Evolutionary conservation across 2,888 invertebrate species (phyloP).

Genomic region (Pollenia labialis): DNA sequence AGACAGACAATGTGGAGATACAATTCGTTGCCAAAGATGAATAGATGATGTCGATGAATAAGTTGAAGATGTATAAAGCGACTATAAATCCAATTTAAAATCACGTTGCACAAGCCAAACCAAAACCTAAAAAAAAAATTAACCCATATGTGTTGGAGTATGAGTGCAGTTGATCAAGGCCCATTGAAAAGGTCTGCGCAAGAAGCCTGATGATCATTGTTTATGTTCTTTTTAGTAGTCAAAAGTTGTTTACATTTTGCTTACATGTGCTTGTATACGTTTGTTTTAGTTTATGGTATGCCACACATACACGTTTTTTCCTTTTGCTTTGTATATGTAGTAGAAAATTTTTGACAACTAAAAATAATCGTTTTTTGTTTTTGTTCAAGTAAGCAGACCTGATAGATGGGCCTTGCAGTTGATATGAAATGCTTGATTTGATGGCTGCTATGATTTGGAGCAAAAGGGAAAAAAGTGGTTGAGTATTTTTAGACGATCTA

Average conservation of each 20-base stretch:
- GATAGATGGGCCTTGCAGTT: no score
- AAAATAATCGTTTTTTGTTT: no score
- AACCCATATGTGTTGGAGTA: background rate
- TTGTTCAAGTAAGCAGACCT: no score
- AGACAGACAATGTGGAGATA: conserved; percentile 2
- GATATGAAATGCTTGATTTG: conserved; percentile 6
- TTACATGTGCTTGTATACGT: no score
- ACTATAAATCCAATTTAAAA: conserved; percentile 62
- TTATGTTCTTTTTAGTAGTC: no score
- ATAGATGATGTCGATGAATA: conserved; percentile 41
- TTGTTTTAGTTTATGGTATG: no score
- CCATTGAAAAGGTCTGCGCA: no score
- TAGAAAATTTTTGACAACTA: no score
- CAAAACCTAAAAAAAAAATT: conserved; percentile 5
- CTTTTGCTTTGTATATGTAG: no score
- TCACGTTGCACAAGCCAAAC: conserved; percentile 54
- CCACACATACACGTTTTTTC: no score
- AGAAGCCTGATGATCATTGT: no score
- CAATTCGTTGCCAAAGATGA: conserved; percentile 37
- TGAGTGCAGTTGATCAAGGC: conserved; percentile 25
- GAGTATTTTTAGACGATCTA: conserved; percentile 66
- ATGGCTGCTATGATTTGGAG: conserved; percentile 43
- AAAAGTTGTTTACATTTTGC: no score
- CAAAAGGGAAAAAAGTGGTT: conserved; percentile 50
- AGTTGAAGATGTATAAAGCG: conserved; percentile 15